Evolutionary conservation across 2,888 invertebrate species (phyloP).

Genomic region (Pherbina coryleti): DNA sequence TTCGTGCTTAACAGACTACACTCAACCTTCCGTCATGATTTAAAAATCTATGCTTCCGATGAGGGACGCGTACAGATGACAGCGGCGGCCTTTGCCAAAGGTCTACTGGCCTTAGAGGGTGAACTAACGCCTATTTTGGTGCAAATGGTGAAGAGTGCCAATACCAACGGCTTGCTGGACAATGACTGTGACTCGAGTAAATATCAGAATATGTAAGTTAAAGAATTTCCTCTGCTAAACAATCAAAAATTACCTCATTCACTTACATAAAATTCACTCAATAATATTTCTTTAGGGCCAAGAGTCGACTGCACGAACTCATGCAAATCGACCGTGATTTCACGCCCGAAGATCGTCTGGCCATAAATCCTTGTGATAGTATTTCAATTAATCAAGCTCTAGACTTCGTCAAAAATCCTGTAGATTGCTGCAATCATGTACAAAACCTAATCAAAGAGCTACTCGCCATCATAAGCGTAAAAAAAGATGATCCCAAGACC

Average conservation of each 20-base stretch:
- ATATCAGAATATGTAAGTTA: constrained; percentile 89
- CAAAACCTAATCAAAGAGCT: constrained; percentile 88
- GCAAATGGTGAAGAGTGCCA: constrained; percentile 99
- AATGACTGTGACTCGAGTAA: constrained; percentile 98
- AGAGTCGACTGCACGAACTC: constrained; percentile 92
- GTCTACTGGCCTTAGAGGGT: constrained; percentile 95
- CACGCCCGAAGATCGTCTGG: constrained; percentile 83
- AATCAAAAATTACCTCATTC: too few relatives aligned
- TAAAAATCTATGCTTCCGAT: constrained; percentile 99
- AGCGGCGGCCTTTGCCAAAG: constrained; percentile 99
- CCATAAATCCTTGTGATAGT: constrained; percentile 93
- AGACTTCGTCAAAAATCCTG: constrained; percentile 96
- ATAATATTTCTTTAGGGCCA: constrained; percentile 79
- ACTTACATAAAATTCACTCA: background rate
- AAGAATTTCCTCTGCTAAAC: background rate
- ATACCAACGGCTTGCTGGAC: constrained; percentile 97
- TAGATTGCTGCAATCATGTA: constrained; percentile 91
- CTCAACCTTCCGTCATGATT: constrained; percentile 98
- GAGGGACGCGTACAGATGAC: constrained; percentile 99
- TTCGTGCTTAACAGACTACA: constrained; percentile 75
- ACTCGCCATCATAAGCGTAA: constrained; percentile 85
- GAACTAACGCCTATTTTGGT: constrained; percentile 98
- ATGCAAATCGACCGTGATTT: constrained; percentile 93
- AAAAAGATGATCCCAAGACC: constrained; percentile 90
- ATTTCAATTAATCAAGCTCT: constrained; percentile 91